Percentiles rank a stretch among this genome's conserved stretches.
phyloP scores from a whole-genome alignment of 92 coral and sea anemone genomes.

The Epizoanthus ramosus region DNA sequence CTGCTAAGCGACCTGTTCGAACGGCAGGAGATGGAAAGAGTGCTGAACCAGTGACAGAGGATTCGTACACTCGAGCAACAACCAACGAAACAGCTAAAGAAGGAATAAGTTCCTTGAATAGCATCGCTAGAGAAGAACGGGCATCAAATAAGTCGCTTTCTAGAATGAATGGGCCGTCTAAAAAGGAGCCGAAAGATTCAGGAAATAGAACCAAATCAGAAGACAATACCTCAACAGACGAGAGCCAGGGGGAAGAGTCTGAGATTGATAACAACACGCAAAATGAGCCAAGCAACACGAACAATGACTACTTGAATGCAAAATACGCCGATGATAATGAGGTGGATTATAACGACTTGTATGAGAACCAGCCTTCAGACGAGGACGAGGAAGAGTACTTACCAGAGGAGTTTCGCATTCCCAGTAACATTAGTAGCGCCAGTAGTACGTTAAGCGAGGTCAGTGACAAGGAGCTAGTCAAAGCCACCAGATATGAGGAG shows the following conservation, averaged over 20 bases:
- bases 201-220: constrained; percentile 1
- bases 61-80: constrained; percentile 10
- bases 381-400: constrained; percentile 25
- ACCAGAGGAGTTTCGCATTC: constrained; percentile 34
- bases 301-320: constrained; percentile 17
- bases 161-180: constrained; percentile 28
- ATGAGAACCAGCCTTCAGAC: constrained; percentile 19
- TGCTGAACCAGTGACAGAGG: constrained; percentile 29
- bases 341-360: constrained; percentile 29
- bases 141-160: background rate
- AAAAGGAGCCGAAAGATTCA: constrained; percentile 22
- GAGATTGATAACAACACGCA: background rate
- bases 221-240: constrained; percentile 14
- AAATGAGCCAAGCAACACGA: background rate
- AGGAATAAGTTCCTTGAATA: constrained; percentile 7
- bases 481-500: background rate
- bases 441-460: background rate
- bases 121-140: background rate
- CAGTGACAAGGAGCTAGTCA: background rate
- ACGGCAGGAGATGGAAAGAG: constrained; percentile 32
- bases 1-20: background rate
- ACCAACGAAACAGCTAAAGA: background rate
- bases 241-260: constrained; percentile 16
- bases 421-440: constrained; percentile 32
- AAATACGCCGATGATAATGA: constrained; percentile 49